A percentile compares a stretch with the other conserved stretches of the same genome.
Conservation (phyloP, 2,113 vertebrate species). For the Oncorhynchus keta region DNA sequence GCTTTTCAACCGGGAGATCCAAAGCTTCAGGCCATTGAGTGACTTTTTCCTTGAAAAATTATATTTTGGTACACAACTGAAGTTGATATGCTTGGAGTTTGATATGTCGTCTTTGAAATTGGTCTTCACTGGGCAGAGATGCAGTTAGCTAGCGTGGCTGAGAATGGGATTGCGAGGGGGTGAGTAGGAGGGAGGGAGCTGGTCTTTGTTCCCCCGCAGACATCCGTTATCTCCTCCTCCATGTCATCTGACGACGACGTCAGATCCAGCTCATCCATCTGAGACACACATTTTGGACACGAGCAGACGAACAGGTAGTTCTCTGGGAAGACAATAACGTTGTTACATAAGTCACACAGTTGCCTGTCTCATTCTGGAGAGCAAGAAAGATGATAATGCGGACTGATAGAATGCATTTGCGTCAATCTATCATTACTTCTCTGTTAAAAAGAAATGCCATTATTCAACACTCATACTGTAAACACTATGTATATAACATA, state of each 20-base stretch:
- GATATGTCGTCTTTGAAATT: constrained; percentile 10
- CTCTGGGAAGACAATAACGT: constrained; percentile 70
- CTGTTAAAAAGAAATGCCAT: constrained; percentile 1
- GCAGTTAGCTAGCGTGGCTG: constrained; percentile 11
- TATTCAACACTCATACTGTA: too few species aligned
- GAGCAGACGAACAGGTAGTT: constrained; percentile 96
- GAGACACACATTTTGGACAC: constrained; percentile 89
- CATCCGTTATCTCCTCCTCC: constrained; percentile 97
- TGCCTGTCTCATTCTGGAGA: constrained; percentile 9
- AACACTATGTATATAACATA: too few species aligned
- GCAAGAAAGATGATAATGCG: neutral
- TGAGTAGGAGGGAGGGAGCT: neutral
- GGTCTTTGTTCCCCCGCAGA: constrained; percentile 70
- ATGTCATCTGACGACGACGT: constrained; percentile 80
- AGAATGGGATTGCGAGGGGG: neutral
- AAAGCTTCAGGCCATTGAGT: constrained; percentile 9
- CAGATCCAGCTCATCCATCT: constrained; percentile 85
- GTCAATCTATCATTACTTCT: constrained; percentile 1
- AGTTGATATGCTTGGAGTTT: neutral
- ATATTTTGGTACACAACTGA: constrained; percentile 2
- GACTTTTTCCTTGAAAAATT: neutral
- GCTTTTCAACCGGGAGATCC: neutral
- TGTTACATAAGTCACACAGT: constrained; percentile 21
- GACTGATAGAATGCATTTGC: neutral
- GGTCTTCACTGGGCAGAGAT: constrained; percentile 23